These are phyloP conservation scores for Centropyge bicolor DNA, from an alignment of 2,797 vertebrate genomes.

Conservation along the genomic window DNA sequence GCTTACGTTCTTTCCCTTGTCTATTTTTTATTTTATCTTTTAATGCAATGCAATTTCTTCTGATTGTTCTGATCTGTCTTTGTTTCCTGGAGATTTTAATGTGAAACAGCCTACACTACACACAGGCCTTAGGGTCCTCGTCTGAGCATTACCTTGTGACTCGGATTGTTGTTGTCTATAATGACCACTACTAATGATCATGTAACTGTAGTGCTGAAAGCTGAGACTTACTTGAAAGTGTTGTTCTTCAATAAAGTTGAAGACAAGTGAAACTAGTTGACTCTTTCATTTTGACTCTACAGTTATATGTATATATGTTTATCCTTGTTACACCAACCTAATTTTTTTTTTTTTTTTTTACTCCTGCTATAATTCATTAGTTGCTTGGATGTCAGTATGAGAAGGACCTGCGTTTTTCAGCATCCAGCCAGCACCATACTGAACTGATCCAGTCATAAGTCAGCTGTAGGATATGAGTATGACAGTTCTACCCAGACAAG, in stretches of 20 bases:
- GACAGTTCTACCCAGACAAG: background rate
- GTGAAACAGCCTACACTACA: slow-evolving; percentile 75
- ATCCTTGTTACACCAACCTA: too few species aligned
- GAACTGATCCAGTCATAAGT: slow-evolving; percentile 3
- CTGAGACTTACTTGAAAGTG: slow-evolving; percentile 85
- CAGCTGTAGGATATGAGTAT: slow-evolving; percentile 5
- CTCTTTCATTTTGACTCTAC: slow-evolving; percentile 8
- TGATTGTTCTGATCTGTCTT: slow-evolving; percentile 51
- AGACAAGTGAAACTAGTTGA: slow-evolving; percentile 55
- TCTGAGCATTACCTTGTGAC: slow-evolving; percentile 60
- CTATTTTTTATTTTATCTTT: slow-evolving; percentile 65
- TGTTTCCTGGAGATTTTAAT: slow-evolving; percentile 79
- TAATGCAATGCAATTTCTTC: slow-evolving; percentile 78
- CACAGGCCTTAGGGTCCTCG: slow-evolving; percentile 44
- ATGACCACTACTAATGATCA: slow-evolving; percentile 83
- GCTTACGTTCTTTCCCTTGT: slow-evolving; percentile 32
- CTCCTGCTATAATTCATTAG: background rate
- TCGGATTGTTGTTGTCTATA: slow-evolving; percentile 64
- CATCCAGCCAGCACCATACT: slow-evolving; percentile 7
- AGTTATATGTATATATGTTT: background rate
- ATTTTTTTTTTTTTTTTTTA: background rate
- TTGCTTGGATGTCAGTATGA: slow-evolving; percentile 4
- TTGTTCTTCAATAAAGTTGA: slow-evolving; percentile 87
- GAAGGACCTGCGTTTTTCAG: slow-evolving; percentile 4
- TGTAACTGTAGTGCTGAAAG: slow-evolving; percentile 78